Base-by-base conservation (phyloP, 64 coral and sea anemone species). In the Porites lutea region DNA sequence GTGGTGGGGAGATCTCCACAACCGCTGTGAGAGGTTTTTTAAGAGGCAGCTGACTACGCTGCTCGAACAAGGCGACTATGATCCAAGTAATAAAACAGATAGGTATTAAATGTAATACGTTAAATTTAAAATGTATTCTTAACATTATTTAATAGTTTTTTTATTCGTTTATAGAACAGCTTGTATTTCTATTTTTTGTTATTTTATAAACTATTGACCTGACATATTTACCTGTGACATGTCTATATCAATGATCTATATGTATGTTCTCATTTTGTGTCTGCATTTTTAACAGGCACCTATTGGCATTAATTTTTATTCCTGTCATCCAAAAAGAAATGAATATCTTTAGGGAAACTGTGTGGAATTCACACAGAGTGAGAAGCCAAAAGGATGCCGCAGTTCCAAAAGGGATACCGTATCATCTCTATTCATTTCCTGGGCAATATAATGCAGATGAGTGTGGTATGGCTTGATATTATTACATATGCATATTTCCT, bases 1-100 rank as follows among this genome's bases (percentile, higher is more conserved):
- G 65, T 90, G 93, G 87, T 94, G 93, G 93, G 72, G 87, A 71
- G 93, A 94, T 58, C 87, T 94, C 37, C 93, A 94, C 20, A 21
- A 70, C 11, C 78, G 93, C 8, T 66, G 89, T 63, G 86, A 94
- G 72, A 94, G 64, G 7, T 94, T 83, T 94, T 94, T 75, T 22
- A 89, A 89, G 65, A 75, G 92, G 43, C 92, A 89, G 77, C 68
- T 94, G 53, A 81, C 80, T 72, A 94, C 89, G 71, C 71, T 93
- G 47, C 22, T 89, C 10, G 87, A 94, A 48, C 86, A 89, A 70
- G 87, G 92, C 16, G 87, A 89, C 77, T 94, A 89, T 89, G 92
- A 94, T 72, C 86, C 86, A 70, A 65, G 88, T 54, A 67, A 90
- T 66, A 65, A 79, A 82, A 71, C 66, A 37, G 66, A 90, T 23